Base-by-base conservation (phyloP, 2,797 vertebrate species). In the Mus spretus region DNA sequence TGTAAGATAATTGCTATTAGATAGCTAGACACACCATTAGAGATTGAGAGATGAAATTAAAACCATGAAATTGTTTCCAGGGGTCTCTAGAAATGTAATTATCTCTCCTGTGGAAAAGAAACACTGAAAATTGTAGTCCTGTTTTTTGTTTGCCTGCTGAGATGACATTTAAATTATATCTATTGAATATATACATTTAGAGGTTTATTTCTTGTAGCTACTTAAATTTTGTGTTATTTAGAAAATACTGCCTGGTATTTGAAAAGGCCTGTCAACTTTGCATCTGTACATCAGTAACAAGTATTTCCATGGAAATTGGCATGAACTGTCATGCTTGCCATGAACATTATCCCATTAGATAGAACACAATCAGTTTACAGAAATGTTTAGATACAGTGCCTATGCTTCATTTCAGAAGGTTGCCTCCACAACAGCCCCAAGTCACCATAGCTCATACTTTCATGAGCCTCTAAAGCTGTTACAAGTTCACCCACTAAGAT, bases 11-110 rank as follows among this genome's bases (percentile, higher is more conserved):
- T 97, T 96, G 93, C 95, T 97, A 55, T 97, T 90, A 97, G 97
- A 95, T 93, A 97, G 94, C 78, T 96, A 94, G 96, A 86, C 67
- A 79, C 92, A 94, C 74, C 80, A 96, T 97, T 96, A 96, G 84
- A 93, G 87, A 94, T 82, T 90, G 83, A 93, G 75, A 98, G 82
- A 96, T 95, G 89, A 98, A 98, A 97, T 98, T 97, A 97, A 98
- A 97, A 93, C 91, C 97, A 97, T 97, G 96, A 97, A 97, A 98
- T 98, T 97, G 93, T 97, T 97, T 97, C 94, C 90, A 31, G 92
- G 96, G 80, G 74, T 87, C 94, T 96, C 96, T 85, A 91, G 96
- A 96, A 97, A 97, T 93, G 72, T 96, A 96, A 98, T 97, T 97
- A 95, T 97, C 92, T 97, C 81, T 95, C 93, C 47, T 70, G 86